Base-by-base conservation (phyloP, 2,797 vertebrate genomes). In the Pygocentrus nattereri region DNA sequence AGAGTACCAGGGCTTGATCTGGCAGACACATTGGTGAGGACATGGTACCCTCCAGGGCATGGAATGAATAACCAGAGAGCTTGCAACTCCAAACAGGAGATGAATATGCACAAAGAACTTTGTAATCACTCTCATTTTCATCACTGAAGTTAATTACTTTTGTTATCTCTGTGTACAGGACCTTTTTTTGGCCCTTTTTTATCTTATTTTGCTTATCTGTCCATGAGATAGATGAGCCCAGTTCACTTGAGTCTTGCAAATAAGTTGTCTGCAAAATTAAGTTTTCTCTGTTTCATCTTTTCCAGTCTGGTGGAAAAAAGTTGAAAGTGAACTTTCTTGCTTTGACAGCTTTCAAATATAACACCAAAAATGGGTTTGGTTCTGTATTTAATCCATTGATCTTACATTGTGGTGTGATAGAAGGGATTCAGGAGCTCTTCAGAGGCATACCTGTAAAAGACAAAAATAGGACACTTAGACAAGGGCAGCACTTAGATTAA, bases 1-100 rank as follows among this genome's bases (percentile, higher is more conserved):
- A 0, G 97, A 98, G 87, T 99, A 99, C 98, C 98, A 99, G 0
- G 97, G 97, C 80, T 97, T 95, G 91, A 99, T 96, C 94, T 99
- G 97, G 92, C 98, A 99, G 79, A 95, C 86, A 15, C 98, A 99
- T 79, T 92, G 95, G 5, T 81, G 87, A 0, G 98, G 98, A 77
- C 98, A 99, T 67, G 93, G 88, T 65, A 99, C 97, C 5, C 90
- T 95, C 98, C 98, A 99, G 83, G 97, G 97, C 30, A 98, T 93
- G 12, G 96, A 91, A 0, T 97, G 96, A 81, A 95, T 89, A 38
- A 94, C 93, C 1, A 94, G 80, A 5, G 91, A 89, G 5, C 92
- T 88, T 6, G 92, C 88, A 78, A 91, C 85, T 71, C 95, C 96
- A 79, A 99, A 91, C 41, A 98, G 86, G 82, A 93, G 92, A 87